phyloP scores from a whole-genome alignment of 2,113 vertebrate genomes.

The Pachyramphus minor region DNA sequence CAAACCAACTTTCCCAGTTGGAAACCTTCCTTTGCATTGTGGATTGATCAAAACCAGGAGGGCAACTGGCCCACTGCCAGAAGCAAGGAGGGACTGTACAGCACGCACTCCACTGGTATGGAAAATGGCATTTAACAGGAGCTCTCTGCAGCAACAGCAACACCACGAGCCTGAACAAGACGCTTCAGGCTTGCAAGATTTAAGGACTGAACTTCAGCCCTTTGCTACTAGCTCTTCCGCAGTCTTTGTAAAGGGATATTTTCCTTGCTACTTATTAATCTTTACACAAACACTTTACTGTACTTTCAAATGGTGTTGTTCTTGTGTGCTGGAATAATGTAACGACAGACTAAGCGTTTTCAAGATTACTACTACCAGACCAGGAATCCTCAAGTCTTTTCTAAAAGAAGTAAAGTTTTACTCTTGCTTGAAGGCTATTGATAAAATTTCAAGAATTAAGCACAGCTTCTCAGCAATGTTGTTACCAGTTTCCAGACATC shows the following conservation, averaged over 20 bases:
- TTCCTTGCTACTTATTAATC: background rate
- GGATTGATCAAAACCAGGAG: background rate
- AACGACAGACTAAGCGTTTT: background rate
- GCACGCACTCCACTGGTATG: rapidly evolving
- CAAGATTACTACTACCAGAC: background rate
- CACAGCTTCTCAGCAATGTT: background rate
- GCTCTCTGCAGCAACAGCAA: background rate
- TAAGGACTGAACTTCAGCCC: background rate
- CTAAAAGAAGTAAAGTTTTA: background rate
- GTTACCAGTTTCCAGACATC: background rate
- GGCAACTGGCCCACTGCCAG: background rate
- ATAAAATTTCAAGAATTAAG: background rate
- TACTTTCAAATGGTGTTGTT: background rate
- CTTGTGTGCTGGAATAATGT: background rate
- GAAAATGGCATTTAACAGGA: rapidly evolving
- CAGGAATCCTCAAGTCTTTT: background rate
- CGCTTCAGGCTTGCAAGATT: rapidly evolving
- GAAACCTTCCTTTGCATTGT: background rate
- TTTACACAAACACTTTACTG: background rate
- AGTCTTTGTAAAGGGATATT: background rate
- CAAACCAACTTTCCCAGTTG: background rate
- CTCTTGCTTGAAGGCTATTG: background rate
- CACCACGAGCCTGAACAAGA: rapidly evolving
- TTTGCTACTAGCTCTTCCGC: background rate
- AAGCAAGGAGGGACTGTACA: background rate